Conservation (phyloP, 2,113 vertebrate genomes). For the Onychostoma macrolepis region DNA sequence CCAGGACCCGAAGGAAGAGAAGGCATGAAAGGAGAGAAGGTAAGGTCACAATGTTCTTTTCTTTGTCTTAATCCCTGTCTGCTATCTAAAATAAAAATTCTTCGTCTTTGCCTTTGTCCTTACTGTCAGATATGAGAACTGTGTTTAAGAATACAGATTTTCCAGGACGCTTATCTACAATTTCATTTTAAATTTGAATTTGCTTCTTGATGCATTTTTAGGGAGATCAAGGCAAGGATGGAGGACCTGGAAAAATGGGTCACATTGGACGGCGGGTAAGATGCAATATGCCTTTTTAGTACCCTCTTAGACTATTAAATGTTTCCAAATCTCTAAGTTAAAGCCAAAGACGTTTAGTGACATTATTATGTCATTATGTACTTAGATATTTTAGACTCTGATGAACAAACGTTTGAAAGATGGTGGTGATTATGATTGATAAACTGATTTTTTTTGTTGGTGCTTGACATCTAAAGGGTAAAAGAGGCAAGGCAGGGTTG, state of each 20-base stretch:
- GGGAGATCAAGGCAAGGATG: constrained; percentile 76
- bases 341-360: neutral
- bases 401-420: neutral
- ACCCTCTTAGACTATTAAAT: neutral
- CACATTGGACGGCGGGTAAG: constrained; percentile 80
- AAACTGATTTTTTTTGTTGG: neutral
- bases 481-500: constrained; percentile 80
- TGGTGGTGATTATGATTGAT: neutral
- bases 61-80: neutral
- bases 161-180: constrained; percentile 18
- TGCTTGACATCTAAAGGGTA: constrained; percentile 74
- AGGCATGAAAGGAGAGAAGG: constrained; percentile 83
- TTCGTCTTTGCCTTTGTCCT: neutral
- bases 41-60: constrained; percentile 59
- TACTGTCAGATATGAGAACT: constrained; percentile 17
- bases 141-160: constrained; percentile 31
- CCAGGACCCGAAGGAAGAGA: constrained; percentile 76
- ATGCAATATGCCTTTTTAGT: neutral
- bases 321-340: neutral
- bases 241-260: constrained; percentile 71
- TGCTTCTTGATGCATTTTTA: constrained; percentile 58
- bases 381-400: neutral
- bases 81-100: constrained; percentile 1
- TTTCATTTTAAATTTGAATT: constrained; percentile 30
- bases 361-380: neutral